Evolutionary conservation across 2,888 invertebrate species (phyloP).

Genomic region (Phengaris arion): DNA sequence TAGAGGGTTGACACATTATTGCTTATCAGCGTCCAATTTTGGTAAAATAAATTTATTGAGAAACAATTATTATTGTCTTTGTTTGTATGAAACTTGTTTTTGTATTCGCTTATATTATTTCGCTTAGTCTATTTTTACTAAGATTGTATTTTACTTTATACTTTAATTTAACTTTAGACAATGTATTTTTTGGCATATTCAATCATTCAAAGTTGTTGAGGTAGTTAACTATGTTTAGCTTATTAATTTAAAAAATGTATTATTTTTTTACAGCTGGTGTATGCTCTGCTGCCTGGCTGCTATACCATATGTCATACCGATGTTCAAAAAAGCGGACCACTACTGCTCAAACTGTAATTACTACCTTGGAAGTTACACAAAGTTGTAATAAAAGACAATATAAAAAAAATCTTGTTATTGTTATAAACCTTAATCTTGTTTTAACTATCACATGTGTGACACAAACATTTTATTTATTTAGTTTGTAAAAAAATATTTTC

Average conservation of each 20-base stretch:
- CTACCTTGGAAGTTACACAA: constrained; percentile 60
- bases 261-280: constrained; percentile 64
- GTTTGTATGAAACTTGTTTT: no score
- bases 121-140: no score
- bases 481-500: not conserved
- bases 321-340: constrained; percentile 64
- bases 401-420: not conserved
- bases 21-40: no score
- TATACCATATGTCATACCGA: constrained; percentile 59
- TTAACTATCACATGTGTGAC: not conserved
- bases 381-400: constrained; percentile 38
- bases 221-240: not conserved
- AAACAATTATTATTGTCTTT: no score
- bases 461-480: constrained; percentile 12
- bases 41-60: no score
- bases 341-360: constrained; percentile 65
- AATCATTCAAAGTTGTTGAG: not conserved
- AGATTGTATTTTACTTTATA: no score
- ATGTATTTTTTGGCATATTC: not conserved
- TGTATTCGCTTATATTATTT: no score
- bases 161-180: no score
- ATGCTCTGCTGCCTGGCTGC: constrained; percentile 65
- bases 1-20: no score
- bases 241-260: not conserved
- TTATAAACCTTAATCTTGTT: not conserved